phyloP scores from a whole-genome alignment of 2,113 vertebrate species.

The Dromiciops gliroides region DNA sequence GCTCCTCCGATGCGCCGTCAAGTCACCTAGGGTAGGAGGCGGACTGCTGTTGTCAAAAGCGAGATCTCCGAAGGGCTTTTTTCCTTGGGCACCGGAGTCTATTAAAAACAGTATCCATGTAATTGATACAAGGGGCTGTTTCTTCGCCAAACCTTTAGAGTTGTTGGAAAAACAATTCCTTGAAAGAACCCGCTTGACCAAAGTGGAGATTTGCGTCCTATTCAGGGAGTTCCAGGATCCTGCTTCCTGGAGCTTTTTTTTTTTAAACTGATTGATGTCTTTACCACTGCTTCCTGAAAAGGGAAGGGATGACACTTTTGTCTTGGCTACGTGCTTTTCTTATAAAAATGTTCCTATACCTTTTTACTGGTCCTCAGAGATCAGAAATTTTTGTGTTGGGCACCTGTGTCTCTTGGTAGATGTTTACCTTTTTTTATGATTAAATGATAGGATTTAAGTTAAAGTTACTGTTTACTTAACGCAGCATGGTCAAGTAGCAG shows the following conservation, averaged over 20 bases:
- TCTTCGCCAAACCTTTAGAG: conserved; percentile 2
- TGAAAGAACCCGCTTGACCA: neutral
- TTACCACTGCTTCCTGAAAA: neutral
- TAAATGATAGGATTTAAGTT: neutral
- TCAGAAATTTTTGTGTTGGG: neutral
- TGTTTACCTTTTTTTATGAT: conserved; percentile 22
- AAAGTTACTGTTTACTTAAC: conserved; percentile 35
- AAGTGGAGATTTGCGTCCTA: neutral
- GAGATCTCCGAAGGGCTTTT: conserved; percentile 56
- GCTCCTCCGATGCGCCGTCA: conserved; percentile 60
- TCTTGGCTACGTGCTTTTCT: conserved; percentile 22
- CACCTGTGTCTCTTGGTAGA: neutral
- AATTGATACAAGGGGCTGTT: conserved; percentile 56
- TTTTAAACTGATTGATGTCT: neutral
- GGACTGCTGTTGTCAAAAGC: conserved; percentile 61
- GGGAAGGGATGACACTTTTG: conserved; percentile 43
- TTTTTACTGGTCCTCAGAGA: neutral
- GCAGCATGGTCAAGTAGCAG: neutral
- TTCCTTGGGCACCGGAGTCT: conserved; percentile 55
- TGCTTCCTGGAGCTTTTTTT: neutral
- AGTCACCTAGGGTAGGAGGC: conserved; percentile 63
- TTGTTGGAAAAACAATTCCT: conserved; percentile 41
- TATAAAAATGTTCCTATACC: conserved; percentile 25
- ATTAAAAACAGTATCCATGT: conserved; percentile 44
- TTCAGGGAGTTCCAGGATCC: neutral